Evolutionary conservation across 2,113 vertebrate species (phyloP), one percentile per base, ranked within the genome.

Genomic region (Pyxicephalus adspersus): DNA sequence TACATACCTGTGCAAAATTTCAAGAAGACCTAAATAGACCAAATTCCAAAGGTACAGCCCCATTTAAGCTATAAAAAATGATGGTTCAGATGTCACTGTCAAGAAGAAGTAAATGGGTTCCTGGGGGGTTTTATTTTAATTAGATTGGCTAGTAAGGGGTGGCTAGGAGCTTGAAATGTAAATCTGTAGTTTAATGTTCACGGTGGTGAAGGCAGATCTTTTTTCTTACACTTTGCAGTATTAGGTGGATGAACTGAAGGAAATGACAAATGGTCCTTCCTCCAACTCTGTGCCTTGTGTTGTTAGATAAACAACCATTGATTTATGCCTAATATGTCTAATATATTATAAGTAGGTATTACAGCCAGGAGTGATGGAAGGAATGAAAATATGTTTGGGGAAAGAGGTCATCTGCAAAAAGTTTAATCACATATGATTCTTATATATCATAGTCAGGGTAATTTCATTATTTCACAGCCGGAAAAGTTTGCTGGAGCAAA

Each of bases 261-360:
- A 50, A 74, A 17, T 80, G 85, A 90, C 84, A 84, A 86, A 90
- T 86, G 86, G 38, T 82, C 83, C 3, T 75, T 61, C 77, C 68
- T 55, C 1, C 76, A 86, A 84, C 82, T 86, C 26, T 78, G 67
- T 85, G 84, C 83, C 86, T 89, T 85, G 84, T 81, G 29, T 84
- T 85, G 85, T 84, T 66, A 74, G 78, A 84, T 83, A 89, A 88
- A 87, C 73, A 85, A 79, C 68, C 61, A 55, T 38, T 73, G 77
- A 83, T 88, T 86, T 86, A 84, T 25, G 63, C 84, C 70, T 85
- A 83, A 85, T 79, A 68, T 83, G 83, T 75, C 79, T 83, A 86
- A 87, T 76, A 84, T 54, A 71, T 83, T 81, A 71, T 1, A 72
- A 38, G 81, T 66, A 82, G 83, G 23, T 64, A 84, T 54, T 70